phyloP scores from a whole-genome alignment of 1,140 invertebrate species.

The Heliothis virescens region DNA sequence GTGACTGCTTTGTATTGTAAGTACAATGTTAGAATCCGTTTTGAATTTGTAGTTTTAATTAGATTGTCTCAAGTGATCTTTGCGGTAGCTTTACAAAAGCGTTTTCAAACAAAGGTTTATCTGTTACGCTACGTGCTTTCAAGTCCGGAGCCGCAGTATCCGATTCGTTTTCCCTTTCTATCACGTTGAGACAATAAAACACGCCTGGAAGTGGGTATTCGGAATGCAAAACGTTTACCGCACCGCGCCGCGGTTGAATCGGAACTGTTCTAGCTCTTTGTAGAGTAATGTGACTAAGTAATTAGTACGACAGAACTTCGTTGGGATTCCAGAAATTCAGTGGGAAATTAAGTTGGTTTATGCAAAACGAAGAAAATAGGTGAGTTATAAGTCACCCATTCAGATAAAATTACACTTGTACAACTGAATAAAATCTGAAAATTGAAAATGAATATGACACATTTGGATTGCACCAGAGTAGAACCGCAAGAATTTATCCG shows the following conservation, averaged over 20 bases:
- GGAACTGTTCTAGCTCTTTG: constrained; percentile 37
- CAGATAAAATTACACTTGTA: background rate
- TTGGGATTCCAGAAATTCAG: constrained; percentile 18
- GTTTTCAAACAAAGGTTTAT: constrained; percentile 37
- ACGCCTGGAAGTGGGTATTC: constrained; percentile 43
- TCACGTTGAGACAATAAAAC: constrained; percentile 46
- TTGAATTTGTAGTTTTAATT: background rate
- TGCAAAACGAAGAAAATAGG: constrained; percentile 13
- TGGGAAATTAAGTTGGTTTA: constrained; percentile 32
- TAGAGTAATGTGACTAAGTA: constrained; percentile 46
- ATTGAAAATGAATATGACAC: background rate
- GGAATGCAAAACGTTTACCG: constrained; percentile 43
- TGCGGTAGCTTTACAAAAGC: constrained; percentile 6
- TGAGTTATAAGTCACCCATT: constrained; percentile 13
- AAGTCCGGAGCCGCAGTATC: constrained; percentile 20
- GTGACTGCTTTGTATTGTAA: too few relatives aligned
- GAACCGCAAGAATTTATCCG: background rate
- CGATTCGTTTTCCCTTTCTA: constrained; percentile 40
- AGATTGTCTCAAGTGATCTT: constrained; percentile 3
- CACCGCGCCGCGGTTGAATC: constrained; percentile 34
- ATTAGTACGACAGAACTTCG: constrained; percentile 45
- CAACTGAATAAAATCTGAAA: background rate
- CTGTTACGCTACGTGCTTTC: constrained; percentile 18
- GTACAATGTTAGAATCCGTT: too few relatives aligned
- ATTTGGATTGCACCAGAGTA: background rate